A percentile compares a stretch with the other conserved stretches of the same genome.
Conservation (phyloP, 2,797 vertebrate species). For the Microchirus variegatus region DNA sequence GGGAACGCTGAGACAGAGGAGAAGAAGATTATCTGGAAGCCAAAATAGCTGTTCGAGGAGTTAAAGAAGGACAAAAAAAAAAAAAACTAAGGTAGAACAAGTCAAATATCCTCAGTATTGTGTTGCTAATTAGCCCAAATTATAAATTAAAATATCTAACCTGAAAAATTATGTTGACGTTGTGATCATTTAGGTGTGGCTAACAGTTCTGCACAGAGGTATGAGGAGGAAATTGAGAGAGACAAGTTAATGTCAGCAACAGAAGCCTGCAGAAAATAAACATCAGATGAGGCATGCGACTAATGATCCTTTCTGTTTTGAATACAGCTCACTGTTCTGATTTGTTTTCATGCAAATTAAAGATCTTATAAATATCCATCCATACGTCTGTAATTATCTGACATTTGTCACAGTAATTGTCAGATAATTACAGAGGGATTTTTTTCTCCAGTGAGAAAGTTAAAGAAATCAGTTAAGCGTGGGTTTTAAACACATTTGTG, state of each 20-base stretch:
- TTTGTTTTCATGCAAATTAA: neutral
- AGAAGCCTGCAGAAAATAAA: neutral
- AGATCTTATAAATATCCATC: no score
- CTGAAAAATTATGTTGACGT: slow-evolving; percentile 68
- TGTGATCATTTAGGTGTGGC: slow-evolving; percentile 46
- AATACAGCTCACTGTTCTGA: neutral
- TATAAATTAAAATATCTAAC: slow-evolving; percentile 58
- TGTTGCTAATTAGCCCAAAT: neutral
- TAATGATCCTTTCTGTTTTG: neutral
- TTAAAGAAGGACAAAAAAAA: neutral
- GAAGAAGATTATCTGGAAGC: neutral
- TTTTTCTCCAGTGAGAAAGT: no score
- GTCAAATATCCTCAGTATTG: neutral
- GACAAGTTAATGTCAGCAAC: slow-evolving; percentile 8
- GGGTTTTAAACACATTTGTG: no score
- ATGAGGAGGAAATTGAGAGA: slow-evolving; percentile 7
- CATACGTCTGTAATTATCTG: no score
- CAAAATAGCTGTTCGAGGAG: neutral
- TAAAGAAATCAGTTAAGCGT: no score
- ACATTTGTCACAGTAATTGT: no score
- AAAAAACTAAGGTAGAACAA: neutral
- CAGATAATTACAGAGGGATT: no score
- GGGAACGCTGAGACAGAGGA: slow-evolving; percentile 59
- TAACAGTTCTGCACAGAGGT: slow-evolving; percentile 82
- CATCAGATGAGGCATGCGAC: neutral